Evolutionary conservation across 2,797 vertebrate species (phyloP).

Genomic region (Sebastes vulpes): DNA sequence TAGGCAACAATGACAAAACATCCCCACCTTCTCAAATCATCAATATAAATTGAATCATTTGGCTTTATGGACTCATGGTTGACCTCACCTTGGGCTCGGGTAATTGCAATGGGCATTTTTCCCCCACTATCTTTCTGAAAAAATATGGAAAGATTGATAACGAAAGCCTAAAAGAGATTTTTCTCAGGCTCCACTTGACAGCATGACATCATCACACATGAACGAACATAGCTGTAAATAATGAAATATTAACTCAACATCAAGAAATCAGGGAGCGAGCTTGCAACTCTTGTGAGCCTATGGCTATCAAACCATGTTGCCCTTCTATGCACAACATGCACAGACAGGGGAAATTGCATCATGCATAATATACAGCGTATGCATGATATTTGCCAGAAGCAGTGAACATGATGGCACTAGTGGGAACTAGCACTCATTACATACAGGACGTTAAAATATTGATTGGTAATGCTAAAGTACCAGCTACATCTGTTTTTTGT

Average conservation of each 20-base stretch:
- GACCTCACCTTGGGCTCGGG: background rate
- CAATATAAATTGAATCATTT: background rate
- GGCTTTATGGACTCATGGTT: background rate
- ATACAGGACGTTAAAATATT: background rate
- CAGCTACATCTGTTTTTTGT: background rate
- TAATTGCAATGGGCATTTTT: background rate
- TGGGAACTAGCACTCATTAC: background rate
- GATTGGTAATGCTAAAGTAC: background rate
- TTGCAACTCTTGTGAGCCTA: background rate
- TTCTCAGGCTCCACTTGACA: background rate
- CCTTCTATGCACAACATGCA: background rate
- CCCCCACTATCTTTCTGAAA: background rate
- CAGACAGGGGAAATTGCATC: conserved; percentile 3
- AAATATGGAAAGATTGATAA: background rate
- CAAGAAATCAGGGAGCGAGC: conserved; percentile 7
- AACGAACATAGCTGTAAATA: background rate
- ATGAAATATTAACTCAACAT: conserved; percentile 40
- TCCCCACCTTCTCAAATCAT: background rate
- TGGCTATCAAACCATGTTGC: background rate
- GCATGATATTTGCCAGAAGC: conserved; percentile 8
- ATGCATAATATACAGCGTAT: conserved; percentile 29
- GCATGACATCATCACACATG: background rate
- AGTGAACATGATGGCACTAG: background rate
- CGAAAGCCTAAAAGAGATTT: background rate
- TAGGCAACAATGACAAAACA: background rate